A percentile compares a stretch with the other conserved stretches of the same genome.
Conservation (phyloP, 2,113 vertebrate genomes). For the Pteruthius melanotis region DNA sequence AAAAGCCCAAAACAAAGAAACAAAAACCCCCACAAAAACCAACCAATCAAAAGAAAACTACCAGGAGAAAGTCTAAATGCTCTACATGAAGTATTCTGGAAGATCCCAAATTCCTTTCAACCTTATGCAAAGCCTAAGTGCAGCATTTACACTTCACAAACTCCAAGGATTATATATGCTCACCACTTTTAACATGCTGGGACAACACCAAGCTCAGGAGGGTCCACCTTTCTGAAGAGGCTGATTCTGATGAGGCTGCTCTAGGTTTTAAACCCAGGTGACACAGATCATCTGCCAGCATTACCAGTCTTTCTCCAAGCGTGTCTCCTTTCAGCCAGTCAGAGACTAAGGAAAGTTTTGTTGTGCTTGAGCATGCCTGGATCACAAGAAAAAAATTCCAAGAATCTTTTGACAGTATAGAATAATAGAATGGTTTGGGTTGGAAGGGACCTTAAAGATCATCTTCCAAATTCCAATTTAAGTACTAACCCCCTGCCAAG, state of each 20-base stretch:
- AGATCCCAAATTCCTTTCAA: neutral
- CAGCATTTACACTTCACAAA: neutral
- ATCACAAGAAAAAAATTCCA: neutral
- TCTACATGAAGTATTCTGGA: neutral
- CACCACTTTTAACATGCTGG: conserved; percentile 83
- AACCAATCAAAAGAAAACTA: neutral
- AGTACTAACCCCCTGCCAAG: neutral
- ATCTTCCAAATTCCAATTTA: neutral
- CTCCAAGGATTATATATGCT: neutral
- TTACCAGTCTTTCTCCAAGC: conserved; percentile 84
- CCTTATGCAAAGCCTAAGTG: neutral
- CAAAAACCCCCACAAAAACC: neutral
- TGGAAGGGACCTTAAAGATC: neutral
- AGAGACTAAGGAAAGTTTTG: conserved; percentile 73
- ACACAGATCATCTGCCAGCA: conserved; percentile 83
- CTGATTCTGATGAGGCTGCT: conserved; percentile 37
- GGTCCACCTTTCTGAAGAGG: conserved; percentile 80
- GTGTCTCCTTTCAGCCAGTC: conserved; percentile 89
- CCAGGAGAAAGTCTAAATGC: neutral
- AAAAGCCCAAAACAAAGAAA: neutral
- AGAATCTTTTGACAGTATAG: neutral
- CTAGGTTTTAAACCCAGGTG: conserved; percentile 62
- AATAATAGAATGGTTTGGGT: neutral
- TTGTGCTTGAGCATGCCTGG: conserved; percentile 83
- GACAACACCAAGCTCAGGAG: conserved; percentile 90